Evolutionary conservation across 2,113 vertebrate species (phyloP).

Genomic region (Oenanthe melanoleuca): DNA sequence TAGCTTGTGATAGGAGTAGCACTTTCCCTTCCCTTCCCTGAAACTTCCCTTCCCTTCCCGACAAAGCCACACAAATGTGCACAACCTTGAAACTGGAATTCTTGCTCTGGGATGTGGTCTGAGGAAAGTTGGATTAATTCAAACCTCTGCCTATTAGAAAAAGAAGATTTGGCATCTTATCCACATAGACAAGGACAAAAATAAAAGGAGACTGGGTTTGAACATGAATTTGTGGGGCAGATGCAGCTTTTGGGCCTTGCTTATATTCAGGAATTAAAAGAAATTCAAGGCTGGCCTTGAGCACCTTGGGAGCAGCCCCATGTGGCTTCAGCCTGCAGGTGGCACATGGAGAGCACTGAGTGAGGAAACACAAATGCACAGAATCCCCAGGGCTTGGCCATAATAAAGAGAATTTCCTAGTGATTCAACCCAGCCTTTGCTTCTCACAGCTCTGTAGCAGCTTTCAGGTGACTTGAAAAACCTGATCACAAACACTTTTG

Average conservation of each 20-base stretch:
- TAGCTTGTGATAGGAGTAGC: background rate
- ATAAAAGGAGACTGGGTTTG: background rate
- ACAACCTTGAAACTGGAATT: background rate
- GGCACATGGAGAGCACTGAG: background rate
- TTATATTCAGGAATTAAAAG: background rate
- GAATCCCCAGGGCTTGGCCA: background rate
- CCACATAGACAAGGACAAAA: background rate
- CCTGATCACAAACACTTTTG: background rate
- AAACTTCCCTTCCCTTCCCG: no score
- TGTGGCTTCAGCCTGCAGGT: background rate
- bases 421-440: background rate
- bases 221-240: background rate
- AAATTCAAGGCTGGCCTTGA: background rate
- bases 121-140: background rate
- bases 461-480: background rate
- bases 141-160: background rate
- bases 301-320: background rate
- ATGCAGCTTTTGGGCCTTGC: background rate
- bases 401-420: background rate
- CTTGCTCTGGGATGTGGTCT: background rate
- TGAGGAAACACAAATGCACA: background rate
- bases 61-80: background rate
- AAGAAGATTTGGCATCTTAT: background rate
- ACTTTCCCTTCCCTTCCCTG: no score
- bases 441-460: background rate